Percentiles rank a stretch among this genome's conserved stretches.
Evolutionary conservation across 2,113 vertebrate species (phyloP).

Genomic region (Cepphus grylle): DNA sequence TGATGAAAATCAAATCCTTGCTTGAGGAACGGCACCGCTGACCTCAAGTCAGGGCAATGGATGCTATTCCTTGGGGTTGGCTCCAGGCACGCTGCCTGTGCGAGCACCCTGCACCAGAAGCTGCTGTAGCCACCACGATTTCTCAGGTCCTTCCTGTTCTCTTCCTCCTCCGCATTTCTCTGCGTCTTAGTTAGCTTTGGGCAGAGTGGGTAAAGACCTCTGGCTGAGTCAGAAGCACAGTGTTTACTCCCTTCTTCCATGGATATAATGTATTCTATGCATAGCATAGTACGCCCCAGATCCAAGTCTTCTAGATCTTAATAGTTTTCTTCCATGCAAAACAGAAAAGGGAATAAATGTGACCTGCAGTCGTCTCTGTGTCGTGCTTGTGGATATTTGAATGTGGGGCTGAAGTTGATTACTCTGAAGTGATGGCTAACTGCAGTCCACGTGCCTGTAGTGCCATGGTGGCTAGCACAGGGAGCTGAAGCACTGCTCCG

Average conservation of each 20-base stretch:
- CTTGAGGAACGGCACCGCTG: accelerated
- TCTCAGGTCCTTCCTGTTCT: neutral
- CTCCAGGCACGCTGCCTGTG: neutral
- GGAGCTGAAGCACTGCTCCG: neutral
- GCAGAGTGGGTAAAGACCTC: neutral
- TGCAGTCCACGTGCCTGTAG: neutral
- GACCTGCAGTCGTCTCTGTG: neutral
- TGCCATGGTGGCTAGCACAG: neutral
- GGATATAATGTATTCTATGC: accelerated
- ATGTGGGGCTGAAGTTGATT: neutral
- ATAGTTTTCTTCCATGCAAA: neutral
- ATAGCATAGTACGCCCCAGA: accelerated
- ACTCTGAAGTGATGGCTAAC: neutral
- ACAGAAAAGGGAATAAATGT: neutral
- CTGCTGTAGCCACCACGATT: neutral
- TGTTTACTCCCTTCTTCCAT: neutral
- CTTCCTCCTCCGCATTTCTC: neutral
- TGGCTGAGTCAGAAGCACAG: neutral
- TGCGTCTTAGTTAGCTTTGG: neutral
- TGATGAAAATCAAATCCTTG: neutral
- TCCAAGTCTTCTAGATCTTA: neutral
- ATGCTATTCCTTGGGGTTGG: neutral
- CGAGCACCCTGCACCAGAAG: neutral
- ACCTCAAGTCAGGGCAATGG: neutral
- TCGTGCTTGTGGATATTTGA: neutral